phyloP scores from a whole-genome alignment of 2,797 vertebrate genomes.

The Acipenser transmontanus region DNA sequence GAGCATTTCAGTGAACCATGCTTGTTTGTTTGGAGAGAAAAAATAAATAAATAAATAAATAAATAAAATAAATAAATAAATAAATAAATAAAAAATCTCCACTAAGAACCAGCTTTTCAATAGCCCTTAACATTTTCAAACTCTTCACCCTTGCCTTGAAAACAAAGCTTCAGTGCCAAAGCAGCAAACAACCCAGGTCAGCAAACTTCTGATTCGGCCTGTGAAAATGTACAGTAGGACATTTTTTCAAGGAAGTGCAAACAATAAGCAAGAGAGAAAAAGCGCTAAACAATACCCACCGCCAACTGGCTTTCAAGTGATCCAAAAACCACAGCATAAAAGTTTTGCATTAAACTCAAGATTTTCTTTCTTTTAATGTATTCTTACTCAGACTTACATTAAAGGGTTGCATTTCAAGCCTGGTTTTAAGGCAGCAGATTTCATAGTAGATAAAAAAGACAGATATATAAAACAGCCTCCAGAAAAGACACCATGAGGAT shows the following conservation, averaged over 20 bases:
- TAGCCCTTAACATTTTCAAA: neutral
- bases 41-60: no score
- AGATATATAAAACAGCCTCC: no score
- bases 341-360: no score
- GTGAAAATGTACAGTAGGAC: neutral
- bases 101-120: neutral
- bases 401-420: no score
- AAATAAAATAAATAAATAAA: neutral
- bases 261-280: no score
- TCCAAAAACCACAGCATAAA: neutral
- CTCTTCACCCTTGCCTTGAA: neutral
- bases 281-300: neutral
- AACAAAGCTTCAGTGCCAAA: neutral
- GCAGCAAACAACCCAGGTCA: neutral
- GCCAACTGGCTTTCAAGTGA: neutral
- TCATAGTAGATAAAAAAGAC: no score
- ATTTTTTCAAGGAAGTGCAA: neutral
- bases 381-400: no score
- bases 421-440: no score
- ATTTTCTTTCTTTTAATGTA: no score
- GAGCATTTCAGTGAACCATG: no score
- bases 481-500: no score
- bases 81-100: neutral
- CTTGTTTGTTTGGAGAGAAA: no score
- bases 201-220: neutral